A percentile compares a stretch with the other conserved stretches of the same genome.
Evolutionary conservation across 2,797 vertebrate genomes (phyloP).

Genomic region (Pangasius sanitwongsei): DNA sequence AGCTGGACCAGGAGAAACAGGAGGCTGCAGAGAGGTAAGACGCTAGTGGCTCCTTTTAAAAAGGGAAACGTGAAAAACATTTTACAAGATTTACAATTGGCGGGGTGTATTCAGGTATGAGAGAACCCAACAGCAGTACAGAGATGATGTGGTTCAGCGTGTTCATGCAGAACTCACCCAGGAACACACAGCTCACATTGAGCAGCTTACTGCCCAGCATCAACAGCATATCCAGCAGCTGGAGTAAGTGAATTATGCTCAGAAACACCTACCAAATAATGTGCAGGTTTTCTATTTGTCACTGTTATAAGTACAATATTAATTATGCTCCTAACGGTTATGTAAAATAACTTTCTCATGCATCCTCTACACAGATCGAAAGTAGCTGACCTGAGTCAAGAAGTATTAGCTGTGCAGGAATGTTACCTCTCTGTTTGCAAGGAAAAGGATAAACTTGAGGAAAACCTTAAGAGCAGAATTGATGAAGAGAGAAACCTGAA

Average conservation of each 20-base stretch:
- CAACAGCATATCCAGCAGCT: conserved; percentile 77
- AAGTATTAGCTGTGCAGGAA: conserved; percentile 85
- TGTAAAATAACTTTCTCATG: not conserved
- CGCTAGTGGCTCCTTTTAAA: too few species aligned
- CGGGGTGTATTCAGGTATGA: conserved; percentile 76
- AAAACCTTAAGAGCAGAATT: conserved; percentile 66
- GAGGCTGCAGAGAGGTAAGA: conserved; percentile 84
- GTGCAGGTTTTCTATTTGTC: not conserved
- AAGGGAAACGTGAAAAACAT: not conserved
- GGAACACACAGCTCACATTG: conserved; percentile 75
- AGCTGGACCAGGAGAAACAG: conserved; percentile 93
- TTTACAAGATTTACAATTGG: not conserved
- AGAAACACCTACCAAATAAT: not conserved
- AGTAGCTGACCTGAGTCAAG: conserved; percentile 80
- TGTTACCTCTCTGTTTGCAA: conserved; percentile 90
- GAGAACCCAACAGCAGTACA: conserved; percentile 86
- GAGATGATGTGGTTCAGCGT: conserved; percentile 86
- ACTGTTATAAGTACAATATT: not conserved
- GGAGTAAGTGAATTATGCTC: conserved; percentile 73
- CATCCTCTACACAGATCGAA: conserved; percentile 72
- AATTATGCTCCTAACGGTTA: not conserved
- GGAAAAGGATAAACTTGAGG: conserved; percentile 86
- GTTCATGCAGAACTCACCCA: conserved; percentile 79
- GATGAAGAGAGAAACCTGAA: conserved; percentile 70
- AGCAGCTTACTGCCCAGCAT: conserved; percentile 74